A percentile compares a stretch with the other conserved stretches of the same genome.
Evolutionary conservation across 1,140 invertebrate genomes (phyloP).

Genomic region (Drosophila sulfurigaster): DNA sequence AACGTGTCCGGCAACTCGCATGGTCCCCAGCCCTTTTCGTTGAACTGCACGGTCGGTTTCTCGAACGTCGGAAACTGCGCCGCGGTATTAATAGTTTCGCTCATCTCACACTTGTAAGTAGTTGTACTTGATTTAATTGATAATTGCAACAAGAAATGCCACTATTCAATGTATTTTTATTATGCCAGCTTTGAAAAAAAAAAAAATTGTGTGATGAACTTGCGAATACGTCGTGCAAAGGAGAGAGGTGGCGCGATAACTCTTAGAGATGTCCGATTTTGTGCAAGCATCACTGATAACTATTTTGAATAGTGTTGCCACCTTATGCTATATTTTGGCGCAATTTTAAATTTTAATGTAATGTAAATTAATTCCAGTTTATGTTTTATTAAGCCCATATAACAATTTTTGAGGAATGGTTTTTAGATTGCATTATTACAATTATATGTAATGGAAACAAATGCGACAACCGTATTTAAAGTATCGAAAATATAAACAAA

Average conservation of each 20-base stretch:
- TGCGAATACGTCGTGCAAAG: constrained; percentile 44
- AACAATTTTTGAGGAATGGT: no score
- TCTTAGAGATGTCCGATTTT: constrained; percentile 34
- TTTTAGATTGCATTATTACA: no score
- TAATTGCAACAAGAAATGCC: constrained; percentile 22
- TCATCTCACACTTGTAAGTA: constrained; percentile 61
- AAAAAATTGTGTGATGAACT: constrained; percentile 36
- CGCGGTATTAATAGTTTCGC: constrained; percentile 79
- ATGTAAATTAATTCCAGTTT: no score
- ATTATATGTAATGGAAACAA: no score
- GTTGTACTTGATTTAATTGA: constrained; percentile 27
- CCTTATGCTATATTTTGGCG: no score
- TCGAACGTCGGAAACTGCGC: constrained; percentile 74
- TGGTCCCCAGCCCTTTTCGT: constrained; percentile 95
- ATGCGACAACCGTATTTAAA: no score
- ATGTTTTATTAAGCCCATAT: no score
- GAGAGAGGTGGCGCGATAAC: constrained; percentile 42
- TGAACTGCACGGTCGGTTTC: constrained; percentile 82
- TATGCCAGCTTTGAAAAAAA: constrained; percentile 37
- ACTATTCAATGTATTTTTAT: constrained; percentile 26
- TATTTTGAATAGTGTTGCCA: neutral
- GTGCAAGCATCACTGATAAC: neutral
- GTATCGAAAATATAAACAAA: neutral
- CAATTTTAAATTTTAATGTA: no score
- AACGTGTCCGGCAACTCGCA: constrained; percentile 97